Evolutionary conservation across 2,888 invertebrate genomes (phyloP), one percentile per base, ranked within the genome.

Genomic region (Cephus spinipes): DNA sequence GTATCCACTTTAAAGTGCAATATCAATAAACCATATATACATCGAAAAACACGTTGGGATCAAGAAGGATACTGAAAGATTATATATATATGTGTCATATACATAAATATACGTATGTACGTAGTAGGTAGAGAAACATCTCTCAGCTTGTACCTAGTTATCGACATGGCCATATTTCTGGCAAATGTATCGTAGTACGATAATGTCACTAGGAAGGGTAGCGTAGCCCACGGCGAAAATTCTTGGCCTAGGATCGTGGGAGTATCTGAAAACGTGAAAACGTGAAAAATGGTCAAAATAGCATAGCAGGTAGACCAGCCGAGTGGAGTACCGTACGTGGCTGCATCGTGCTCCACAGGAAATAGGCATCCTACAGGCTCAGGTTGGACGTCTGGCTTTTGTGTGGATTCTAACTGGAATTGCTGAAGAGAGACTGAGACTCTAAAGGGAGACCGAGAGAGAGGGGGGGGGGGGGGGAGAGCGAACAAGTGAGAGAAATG

Each of bases 211-310:
- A 74, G 74, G 71, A 74, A 75, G 73, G 68, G 76, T 73, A 40
- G 69, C 68, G 34, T 34, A 34, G 78, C 77, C 77, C 77, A 74
- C 69, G 74, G 77, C 77, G 32, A 69, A 75, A 68, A 35, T 30
- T 23, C 40, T 40, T 40, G 40, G 40, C 23, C 15, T 23, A 40
- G 76, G 73, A 76, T 79, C 76, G 76, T 76, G 79, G 76, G 74
- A 76, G 73, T 76, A 76, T 36, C 74, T 73, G 79, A 76, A 79
- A 79, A 79, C 68, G 71, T 79, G 76, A 76, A 79, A 79, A 76
- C 69, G 79, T 73, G 79, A 79, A 79, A 79, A 79, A 79, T 76
- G 76, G 79, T 69, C 30, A 69, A 69, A 69, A 69, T 32, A 30
- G 30, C 73, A 77, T 35, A 34, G 78, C 68, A 75, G 73, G 76